Conservation (phyloP, 37 sponge, comb jelly and placozoan genomes). For the Ephydatia muelleri region DNA sequence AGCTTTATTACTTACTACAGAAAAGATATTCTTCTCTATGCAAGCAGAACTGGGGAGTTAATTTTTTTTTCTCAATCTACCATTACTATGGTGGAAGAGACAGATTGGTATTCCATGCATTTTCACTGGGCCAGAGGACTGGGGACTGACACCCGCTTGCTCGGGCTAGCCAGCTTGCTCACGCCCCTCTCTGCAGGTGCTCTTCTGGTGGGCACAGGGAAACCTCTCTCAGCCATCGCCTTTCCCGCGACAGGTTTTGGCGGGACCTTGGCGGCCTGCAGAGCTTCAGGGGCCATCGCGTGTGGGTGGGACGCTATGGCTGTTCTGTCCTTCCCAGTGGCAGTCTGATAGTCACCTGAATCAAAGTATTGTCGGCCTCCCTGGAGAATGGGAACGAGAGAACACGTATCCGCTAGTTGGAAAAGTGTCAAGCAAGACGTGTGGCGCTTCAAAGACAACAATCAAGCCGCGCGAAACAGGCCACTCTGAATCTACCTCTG, state of each 20-base stretch:
- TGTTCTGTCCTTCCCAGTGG: conserved; percentile 13
- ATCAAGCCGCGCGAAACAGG: not conserved
- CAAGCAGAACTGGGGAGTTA: not conserved
- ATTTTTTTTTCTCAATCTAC: not conserved
- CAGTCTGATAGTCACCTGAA: conserved; percentile 81
- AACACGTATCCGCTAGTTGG: too few species aligned
- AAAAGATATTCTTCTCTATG: not conserved
- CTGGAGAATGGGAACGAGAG: too few species aligned
- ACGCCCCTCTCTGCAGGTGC: not conserved
- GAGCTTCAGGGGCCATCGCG: conserved; percentile 26
- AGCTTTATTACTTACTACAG: not conserved
- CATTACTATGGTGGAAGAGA: not conserved
- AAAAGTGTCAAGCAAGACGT: not conserved
- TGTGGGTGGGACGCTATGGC: conserved; percentile 47
- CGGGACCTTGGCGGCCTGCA: not conserved
- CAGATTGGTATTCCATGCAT: not conserved
- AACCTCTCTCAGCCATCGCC: not conserved
- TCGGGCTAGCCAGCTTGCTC: not conserved
- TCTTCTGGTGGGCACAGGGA: not conserved
- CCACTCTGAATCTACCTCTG: conserved; percentile 16
- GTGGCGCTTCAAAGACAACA: not conserved
- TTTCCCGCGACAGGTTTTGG: not conserved
- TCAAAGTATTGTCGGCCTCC: conserved; percentile 88
- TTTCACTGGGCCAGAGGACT: not conserved
- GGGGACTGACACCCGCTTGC: not conserved